Base-by-base conservation (phyloP, 23 tunicate species). In the Clavelina lepadiformis region DNA sequence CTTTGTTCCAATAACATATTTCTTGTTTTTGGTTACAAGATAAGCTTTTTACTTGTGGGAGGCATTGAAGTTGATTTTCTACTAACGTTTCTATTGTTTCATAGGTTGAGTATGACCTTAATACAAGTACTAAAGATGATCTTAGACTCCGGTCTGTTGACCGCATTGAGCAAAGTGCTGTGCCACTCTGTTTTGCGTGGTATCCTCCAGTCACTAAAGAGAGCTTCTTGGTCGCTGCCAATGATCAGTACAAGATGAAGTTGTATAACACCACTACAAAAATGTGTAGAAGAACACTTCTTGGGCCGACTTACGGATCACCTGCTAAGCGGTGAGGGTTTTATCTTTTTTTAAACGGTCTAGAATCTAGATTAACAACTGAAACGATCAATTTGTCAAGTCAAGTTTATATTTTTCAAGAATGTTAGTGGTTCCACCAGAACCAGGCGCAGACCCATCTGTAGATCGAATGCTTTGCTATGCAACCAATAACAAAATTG, bases 231-330 rank as follows among this genome's bases (percentile, higher is more conserved):
- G 3, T 94, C 0, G 77, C 77, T n/a, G 76, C 72, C 23, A 94
- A 94, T 57, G 81, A 94, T 55, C 82, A 80, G 46, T 86, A 65
- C 81, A 94, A 94, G 62, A 64, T 85, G 69, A 81, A 88, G 53
- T 34, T 94, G 26, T 87, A 31, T 72, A 94, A 94, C 68, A 72
- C 94, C 33, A 81, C 95, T 0, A 94, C 99, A 29, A 94, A 94
- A 63, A 82, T 94, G 84, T 88, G 95, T 51, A 65, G 99, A 33
- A 76, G 61, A 52, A 94, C 94, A 24, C 38, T 82, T 3, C 79
- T 79, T 18, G 94, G 85, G 6, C 95, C 88, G 2, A 86, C 94
- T 25, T 94, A 76, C 38, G 99, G 88, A n/a, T 63, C 82, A 23
- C 89, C 91, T 21, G 62, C 68, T 4, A 33, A 13, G 28, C 19